phyloP scores from a whole-genome alignment of 2,888 invertebrate species.

The Deilephila porcellus region DNA sequence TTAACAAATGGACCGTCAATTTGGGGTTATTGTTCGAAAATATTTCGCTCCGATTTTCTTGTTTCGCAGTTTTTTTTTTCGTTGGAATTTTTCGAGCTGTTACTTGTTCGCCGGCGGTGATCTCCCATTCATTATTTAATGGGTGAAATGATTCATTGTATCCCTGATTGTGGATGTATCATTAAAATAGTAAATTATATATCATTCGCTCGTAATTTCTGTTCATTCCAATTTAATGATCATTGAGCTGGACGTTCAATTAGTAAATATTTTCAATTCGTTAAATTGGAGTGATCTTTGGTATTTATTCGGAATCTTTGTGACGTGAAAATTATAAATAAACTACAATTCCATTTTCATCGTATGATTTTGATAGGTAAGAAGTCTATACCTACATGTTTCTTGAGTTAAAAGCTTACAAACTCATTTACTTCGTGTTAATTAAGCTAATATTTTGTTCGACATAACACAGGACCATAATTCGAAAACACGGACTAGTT shows the following conservation, averaged over 20 bases:
- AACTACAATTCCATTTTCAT: not conserved
- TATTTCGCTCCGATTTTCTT: slow-evolving; percentile 46
- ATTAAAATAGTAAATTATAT: slow-evolving; percentile 22
- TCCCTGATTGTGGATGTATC: not conserved
- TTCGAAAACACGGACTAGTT: too few relatives aligned
- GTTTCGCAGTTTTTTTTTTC: slow-evolving; percentile 46
- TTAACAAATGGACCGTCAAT: slow-evolving; percentile 35
- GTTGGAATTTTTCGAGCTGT: slow-evolving; percentile 32
- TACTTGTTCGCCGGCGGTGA: not conserved
- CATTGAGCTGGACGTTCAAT: slow-evolving; percentile 2
- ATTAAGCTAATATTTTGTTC: not conserved
- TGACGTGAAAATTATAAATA: not conserved
- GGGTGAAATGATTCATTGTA: slow-evolving; percentile 19
- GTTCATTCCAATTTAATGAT: not conserved
- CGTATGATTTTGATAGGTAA: too few relatives aligned
- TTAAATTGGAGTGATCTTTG: not conserved
- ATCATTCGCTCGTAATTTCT: not conserved
- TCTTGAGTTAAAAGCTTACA: too few relatives aligned
- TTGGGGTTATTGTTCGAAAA: slow-evolving; percentile 27
- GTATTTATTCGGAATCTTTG: not conserved
- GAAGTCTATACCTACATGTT: too few relatives aligned
- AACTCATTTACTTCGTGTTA: not conserved
- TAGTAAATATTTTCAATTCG: not conserved
- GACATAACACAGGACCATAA: too few relatives aligned
- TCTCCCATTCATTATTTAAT: slow-evolving; percentile 22